phyloP scores from a whole-genome alignment of 2,113 vertebrate genomes.

The Cephalopterus ornatus region DNA sequence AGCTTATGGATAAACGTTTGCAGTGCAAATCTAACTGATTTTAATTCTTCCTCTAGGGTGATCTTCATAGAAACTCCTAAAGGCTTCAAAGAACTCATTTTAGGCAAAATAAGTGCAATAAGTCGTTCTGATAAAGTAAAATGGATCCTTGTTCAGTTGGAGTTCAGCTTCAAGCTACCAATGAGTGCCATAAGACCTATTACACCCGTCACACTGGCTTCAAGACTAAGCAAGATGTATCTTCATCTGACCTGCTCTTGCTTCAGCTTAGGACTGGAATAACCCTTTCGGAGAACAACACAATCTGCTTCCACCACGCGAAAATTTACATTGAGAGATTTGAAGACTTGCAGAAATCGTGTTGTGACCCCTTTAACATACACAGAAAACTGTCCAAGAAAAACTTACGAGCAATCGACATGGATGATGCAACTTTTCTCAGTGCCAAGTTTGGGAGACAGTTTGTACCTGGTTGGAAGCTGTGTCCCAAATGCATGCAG shows the following conservation, averaged over 20 bases:
- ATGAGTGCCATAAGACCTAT: constrained; percentile 77
- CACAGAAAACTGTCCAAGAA: constrained; percentile 79
- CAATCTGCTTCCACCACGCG: constrained; percentile 79
- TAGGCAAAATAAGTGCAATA: neutral
- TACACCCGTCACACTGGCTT: constrained; percentile 76
- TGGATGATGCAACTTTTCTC: constrained; percentile 77
- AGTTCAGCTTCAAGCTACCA: constrained; percentile 73
- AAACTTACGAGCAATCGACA: constrained; percentile 74
- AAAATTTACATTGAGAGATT: constrained; percentile 80
- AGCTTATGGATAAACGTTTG: constrained; percentile 13
- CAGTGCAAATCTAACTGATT: constrained; percentile 42
- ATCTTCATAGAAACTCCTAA: constrained; percentile 6
- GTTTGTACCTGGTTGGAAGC: constrained; percentile 81
- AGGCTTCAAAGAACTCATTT: constrained; percentile 16
- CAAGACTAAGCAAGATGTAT: constrained; percentile 73
- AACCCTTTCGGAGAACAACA: constrained; percentile 73
- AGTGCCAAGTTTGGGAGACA: constrained; percentile 79
- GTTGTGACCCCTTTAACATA: constrained; percentile 80
- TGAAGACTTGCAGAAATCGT: constrained; percentile 78
- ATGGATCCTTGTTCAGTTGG: constrained; percentile 81
- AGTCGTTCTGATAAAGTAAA: constrained; percentile 15
- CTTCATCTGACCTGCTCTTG: constrained; percentile 74
- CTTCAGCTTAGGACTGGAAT: constrained; percentile 80
- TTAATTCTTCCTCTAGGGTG: constrained; percentile 63
- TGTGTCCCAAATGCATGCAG: constrained; percentile 79